Conservation (phyloP, 2,113 vertebrate genomes). For the Cardinalis cardinalis region DNA sequence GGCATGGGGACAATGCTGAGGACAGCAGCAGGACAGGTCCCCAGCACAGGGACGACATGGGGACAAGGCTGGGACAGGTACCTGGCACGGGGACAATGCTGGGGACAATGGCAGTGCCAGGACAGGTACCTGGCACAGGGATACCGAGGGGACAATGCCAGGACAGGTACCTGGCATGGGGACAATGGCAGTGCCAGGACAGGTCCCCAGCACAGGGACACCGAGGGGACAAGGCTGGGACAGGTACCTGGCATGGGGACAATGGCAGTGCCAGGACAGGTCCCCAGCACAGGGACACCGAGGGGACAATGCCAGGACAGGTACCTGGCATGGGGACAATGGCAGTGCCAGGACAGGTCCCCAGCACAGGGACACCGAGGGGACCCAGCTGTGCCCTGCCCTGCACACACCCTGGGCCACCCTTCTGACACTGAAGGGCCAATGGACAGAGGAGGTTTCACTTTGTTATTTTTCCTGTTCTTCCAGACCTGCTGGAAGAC, state of each 20-base stretch:
- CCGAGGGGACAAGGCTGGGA: neutral
- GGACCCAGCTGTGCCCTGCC: neutral
- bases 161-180: neutral
- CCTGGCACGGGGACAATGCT: too few relatives aligned
- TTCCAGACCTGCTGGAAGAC: neutral
- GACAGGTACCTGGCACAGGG: too few relatives aligned
- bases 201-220: accelerated
- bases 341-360: accelerated
- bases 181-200: neutral
- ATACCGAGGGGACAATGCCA: neutral
- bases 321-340: too few relatives aligned
- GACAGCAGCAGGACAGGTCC: too few relatives aligned
- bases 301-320: too few relatives aligned
- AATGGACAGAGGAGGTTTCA: accelerated
- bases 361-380: accelerated
- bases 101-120: too few relatives aligned
- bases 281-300: too few relatives aligned
- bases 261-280: too few relatives aligned
- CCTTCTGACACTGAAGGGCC: too few relatives aligned
- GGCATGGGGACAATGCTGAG: too few relatives aligned
- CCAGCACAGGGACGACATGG: too few relatives aligned
- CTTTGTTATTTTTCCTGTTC: accelerated
- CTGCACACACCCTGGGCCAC: accelerated
- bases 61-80: too few relatives aligned
- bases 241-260: neutral